Evolutionary conservation across 2,888 invertebrate species (phyloP).

Genomic region (Lasioglossum leucozonium): DNA sequence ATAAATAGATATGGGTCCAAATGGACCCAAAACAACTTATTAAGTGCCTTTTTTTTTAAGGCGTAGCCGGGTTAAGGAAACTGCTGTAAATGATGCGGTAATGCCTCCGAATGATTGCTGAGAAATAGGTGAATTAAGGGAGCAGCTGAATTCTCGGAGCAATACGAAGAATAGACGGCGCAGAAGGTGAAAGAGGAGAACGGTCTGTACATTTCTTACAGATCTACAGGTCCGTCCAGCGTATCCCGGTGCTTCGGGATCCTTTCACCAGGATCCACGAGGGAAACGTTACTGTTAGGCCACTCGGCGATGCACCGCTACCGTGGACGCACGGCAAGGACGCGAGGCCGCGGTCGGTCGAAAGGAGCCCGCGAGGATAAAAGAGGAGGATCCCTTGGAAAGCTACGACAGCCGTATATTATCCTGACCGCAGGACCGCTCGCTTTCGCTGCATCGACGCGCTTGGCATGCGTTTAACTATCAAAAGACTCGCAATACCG

Average conservation of each 20-base stretch:
- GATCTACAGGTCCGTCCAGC: background rate
- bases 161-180: background rate
- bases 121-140: background rate
- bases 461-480: slow-evolving; percentile 56
- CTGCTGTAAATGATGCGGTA: too few relatives aligned
- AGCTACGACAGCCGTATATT: slow-evolving; percentile 53
- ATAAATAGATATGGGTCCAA: too few relatives aligned
- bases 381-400: slow-evolving; percentile 49
- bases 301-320: slow-evolving; percentile 27
- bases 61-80: too few relatives aligned
- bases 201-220: background rate
- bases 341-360: slow-evolving; percentile 33
- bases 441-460: slow-evolving; percentile 62
- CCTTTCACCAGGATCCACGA: slow-evolving; percentile 53
- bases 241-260: slow-evolving; percentile 42
- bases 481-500: slow-evolving; percentile 46
- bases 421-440: slow-evolving; percentile 52
- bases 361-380: slow-evolving; percentile 47
- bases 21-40: too few relatives aligned
- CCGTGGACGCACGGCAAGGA: slow-evolving; percentile 54
- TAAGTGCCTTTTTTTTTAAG: too few relatives aligned
- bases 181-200: background rate
- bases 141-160: background rate
- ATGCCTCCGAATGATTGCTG: too few relatives aligned
- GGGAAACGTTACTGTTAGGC: slow-evolving; percentile 25